phyloP scores from a whole-genome alignment of 2,888 invertebrate genomes.

The Drosophila pseudotalamancana region DNA sequence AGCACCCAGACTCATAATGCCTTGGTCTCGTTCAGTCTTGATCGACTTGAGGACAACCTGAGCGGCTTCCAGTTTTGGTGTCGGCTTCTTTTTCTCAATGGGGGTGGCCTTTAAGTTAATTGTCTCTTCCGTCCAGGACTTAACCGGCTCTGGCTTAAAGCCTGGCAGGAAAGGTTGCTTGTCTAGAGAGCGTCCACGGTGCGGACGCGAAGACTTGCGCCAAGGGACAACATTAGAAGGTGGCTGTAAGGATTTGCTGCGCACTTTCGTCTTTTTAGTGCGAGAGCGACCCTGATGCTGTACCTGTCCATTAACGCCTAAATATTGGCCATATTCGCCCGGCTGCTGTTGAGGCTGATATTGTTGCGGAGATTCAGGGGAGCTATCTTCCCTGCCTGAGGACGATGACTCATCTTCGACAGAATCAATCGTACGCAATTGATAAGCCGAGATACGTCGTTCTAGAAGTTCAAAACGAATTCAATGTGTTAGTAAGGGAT shows the following conservation, averaged over 20 bases:
- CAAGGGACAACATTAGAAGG: slow-evolving; percentile 82
- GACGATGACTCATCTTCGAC: slow-evolving; percentile 83
- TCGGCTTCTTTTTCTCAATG: slow-evolving; percentile 85
- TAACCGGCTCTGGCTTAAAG: slow-evolving; percentile 83
- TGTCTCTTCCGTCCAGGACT: slow-evolving; percentile 88
- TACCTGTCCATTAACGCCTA: slow-evolving; percentile 75
- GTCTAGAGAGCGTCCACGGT: slow-evolving; percentile 85
- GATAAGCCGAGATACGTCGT: slow-evolving; percentile 83
- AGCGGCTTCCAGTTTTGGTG: slow-evolving; percentile 85
- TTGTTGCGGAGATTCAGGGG: slow-evolving; percentile 80
- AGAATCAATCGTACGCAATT: slow-evolving; percentile 82
- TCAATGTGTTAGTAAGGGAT: slow-evolving; percentile 19
- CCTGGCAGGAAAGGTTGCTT: slow-evolving; percentile 83
- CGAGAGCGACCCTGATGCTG: slow-evolving; percentile 81
- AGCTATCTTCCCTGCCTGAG: slow-evolving; percentile 83
- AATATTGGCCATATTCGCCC: slow-evolving; percentile 74
- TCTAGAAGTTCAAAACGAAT: slow-evolving; percentile 69
- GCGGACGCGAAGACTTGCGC: slow-evolving; percentile 82
- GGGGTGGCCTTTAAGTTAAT: slow-evolving; percentile 87
- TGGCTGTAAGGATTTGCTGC: slow-evolving; percentile 84
- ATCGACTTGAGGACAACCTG: slow-evolving; percentile 85
- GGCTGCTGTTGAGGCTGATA: slow-evolving; percentile 66
- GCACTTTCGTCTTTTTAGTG: slow-evolving; percentile 79
- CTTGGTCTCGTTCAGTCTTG: slow-evolving; percentile 84
- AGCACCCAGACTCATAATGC: slow-evolving; percentile 82